Base-by-base conservation (phyloP, 2,888 invertebrate genomes). In the Troilus luridus region DNA sequence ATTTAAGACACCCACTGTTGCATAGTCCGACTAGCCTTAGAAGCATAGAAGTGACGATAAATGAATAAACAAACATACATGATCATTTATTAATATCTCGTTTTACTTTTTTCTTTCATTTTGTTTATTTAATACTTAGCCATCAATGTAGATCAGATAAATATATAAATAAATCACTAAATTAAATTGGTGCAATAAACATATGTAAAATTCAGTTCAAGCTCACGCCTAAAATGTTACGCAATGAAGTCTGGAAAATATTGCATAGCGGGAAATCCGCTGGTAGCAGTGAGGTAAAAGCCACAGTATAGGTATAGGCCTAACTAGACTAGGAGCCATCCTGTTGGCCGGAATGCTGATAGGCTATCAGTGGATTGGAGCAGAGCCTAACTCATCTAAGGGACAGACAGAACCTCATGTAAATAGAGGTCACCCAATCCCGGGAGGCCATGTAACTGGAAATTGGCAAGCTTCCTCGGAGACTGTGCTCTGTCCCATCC, bases 361-460 rank as follows among this genome's bases (percentile, higher is more conserved):
- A 14, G 72, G 72, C 27, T 72, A 72, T 72, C 72, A 27, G 27
- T 85, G 56, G 54, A 85, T 56, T 17, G 54, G 54, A n/a, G 10
- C 81, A 1, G 9, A 85, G 56, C 11, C 81, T 85, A 85, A 85
- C 81, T 85, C 81, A 85, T 85, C 56, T 14, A 19, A 56, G 56
- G 56, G 19, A 56, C 81, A 85, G 56, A 85, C 81, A 85, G 56
- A 54, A n/a, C 81, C 41, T 54, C 56, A 85, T 85, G 81, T 85
- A 56, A 85, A 85, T 85, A 85, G 81, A 10, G 54, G 17, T 85
- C 54, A n/a, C 54, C 81, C 81, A 85, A 85, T 85, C 81, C 56
- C 21, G 6, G 41, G 10, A 9, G 56, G 41, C 56, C 81, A 85
- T 85, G 81, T 41, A 56, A 56, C 81, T 85, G 54, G 19, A 41